Base-by-base conservation (phyloP, 1,140 invertebrate species). In the Brachionus asplanchnoidis region DNA sequence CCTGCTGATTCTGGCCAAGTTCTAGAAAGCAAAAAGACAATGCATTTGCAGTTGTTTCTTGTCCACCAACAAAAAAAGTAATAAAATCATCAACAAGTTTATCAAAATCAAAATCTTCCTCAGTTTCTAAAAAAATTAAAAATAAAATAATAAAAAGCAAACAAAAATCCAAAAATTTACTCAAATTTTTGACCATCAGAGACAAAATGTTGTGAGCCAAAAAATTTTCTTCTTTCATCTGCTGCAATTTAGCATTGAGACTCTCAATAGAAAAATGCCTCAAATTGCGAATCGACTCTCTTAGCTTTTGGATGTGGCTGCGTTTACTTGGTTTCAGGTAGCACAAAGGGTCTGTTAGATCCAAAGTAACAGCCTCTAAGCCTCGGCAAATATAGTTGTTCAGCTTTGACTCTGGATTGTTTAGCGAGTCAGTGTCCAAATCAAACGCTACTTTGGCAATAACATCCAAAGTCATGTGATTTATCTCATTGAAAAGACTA, bases 41-140 rank as follows among this genome's bases (percentile, higher is more conserved):
- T 7, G 77, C 56, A 20, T 80, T 80, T 6, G 77, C 77, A 20
- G 77, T 80, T 56, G 77, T 80, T 53, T 80, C 77, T 80, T 80
- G 77, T 17, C 77, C 77, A n/a, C 23, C 77, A 17, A 80, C 50
- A 65, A 80, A 80, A 80, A 80, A 80, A 14, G 77, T 80, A 7
- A 80, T 32, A 80, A 80, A 80, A 65, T 80, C 77, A 42, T 80
- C 77, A 26, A 80, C 56, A 32, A 80, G 40, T 60, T 40, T 56
- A 17, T 80, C 77, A 56, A 53, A 60, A 60, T 80, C 77, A 80
- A 80, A 65, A 32, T 53, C 50, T 8, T 65, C 56, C 5, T 80
- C 77, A 3, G 26, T 65, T 53, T 53, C 77, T 60, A 14, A 5
- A 23, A 14, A 42, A 20, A 9, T 40, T 8, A 20, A 73, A 78